A percentile compares a stretch with the other conserved stretches of the same genome.
Evolutionary conservation across 2,113 vertebrate genomes (phyloP).

Genomic region (Osmerus eperlanus): DNA sequence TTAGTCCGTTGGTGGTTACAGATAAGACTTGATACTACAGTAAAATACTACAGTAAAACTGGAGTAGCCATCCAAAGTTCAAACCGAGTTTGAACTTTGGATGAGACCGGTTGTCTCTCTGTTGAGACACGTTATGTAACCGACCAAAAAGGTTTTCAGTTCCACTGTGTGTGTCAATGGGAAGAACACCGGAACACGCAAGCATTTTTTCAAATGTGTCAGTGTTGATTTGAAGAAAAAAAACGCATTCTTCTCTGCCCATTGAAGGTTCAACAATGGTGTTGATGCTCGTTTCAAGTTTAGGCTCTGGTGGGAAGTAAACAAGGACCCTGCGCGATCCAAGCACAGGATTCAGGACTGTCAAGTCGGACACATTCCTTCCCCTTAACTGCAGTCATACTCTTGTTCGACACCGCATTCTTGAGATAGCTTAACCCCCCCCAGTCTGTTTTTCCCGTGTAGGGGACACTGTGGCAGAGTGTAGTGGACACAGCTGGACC

Average conservation of each 20-base stretch:
- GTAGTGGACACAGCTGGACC: slow-evolving; percentile 4
- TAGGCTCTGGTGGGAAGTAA: not conserved
- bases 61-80: slow-evolving; percentile 2
- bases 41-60: not conserved
- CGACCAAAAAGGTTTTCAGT: too few species aligned
- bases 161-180: too few species aligned
- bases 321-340: not conserved
- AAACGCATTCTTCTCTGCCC: not conserved
- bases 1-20: too few species aligned
- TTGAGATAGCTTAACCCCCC: not conserved
- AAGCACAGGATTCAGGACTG: not conserved
- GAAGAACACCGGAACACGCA: too few species aligned
- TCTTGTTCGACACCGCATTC: not conserved
- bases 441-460: too few species aligned
- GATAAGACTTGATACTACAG: not conserved
- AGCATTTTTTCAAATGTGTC: not conserved
- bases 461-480: not conserved
- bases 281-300: not conserved
- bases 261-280: not conserved
- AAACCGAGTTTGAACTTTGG: too few species aligned
- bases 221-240: not conserved
- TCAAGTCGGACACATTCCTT: not conserved
- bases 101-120: too few species aligned
- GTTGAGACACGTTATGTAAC: too few species aligned
- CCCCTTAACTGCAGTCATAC: not conserved